Evolutionary conservation across 2,797 vertebrate genomes (phyloP).

Genomic region (Pangasius mekongensis): DNA sequence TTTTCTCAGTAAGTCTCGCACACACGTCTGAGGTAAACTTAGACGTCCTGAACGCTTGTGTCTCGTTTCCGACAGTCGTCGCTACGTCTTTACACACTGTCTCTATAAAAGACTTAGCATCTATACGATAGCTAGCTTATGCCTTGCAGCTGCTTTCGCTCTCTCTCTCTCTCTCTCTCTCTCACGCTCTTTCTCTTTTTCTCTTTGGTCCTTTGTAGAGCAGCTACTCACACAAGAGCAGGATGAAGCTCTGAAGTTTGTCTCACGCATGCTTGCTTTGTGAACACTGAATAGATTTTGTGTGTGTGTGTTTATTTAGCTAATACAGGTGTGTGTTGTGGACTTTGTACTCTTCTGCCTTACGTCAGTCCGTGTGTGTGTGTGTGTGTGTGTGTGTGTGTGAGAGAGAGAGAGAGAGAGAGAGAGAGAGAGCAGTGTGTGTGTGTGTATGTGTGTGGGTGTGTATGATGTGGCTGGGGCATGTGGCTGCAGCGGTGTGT

Average conservation of each 20-base stretch:
- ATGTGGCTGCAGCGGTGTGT: constrained; percentile 51
- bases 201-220: background rate
- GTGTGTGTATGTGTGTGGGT: constrained; percentile 16
- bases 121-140: background rate
- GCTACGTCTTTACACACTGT: too few relatives aligned
- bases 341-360: background rate
- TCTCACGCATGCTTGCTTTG: background rate
- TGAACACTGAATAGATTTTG: background rate
- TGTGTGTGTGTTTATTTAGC: constrained; percentile 23
- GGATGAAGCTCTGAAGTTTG: background rate
- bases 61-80: too few relatives aligned
- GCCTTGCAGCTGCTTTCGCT: background rate
- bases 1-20: background rate
- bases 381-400: background rate
- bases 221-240: background rate
- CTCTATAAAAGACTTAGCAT: background rate
- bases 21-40: background rate
- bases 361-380: constrained; percentile 6
- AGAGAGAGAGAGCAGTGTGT: background rate
- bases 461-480: constrained; percentile 27
- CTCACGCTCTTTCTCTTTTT: background rate
- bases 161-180: too few relatives aligned
- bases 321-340: constrained; percentile 11
- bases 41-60: background rate
- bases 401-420: constrained; percentile 20